Base-by-base conservation (phyloP, 2,113 vertebrate genomes). In the Python bivittatus region DNA sequence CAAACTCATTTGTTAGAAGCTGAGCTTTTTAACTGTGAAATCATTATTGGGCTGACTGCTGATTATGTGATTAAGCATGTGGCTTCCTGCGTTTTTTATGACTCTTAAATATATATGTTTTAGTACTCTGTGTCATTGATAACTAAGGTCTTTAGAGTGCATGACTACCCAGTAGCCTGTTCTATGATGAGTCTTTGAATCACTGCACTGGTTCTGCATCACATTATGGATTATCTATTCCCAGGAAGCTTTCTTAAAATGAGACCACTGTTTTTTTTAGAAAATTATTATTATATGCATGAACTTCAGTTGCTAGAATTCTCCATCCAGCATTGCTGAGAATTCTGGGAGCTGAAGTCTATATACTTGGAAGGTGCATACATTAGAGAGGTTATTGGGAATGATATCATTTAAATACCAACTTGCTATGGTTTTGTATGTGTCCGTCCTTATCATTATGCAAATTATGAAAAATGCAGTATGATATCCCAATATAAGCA, bases 21-120 rank as follows among this genome's bases (percentile, higher is more conserved):
- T 98, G 97, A 97, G 97, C 96, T 96, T 96, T 95, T 96, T 96
- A 97, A 97, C 96, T 97, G 96, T 97, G 97, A 98, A 97, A 97
- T 97, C 94, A 94, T 94, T 96, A 95, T 97, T 97, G 96, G 96
- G 92, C 94, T 94, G 95, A 93, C 95, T 93, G 95, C 95, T 94
- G 96, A 97, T 97, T 97, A 97, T 95, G 79, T 88, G 93, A 68
- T 72, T 72, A 33, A 12, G 94, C 95, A 84, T 29, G 96, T 42
- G 93, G 93, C 94, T 97, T 96, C 95, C 93, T 96, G 91, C 15
- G 90, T 96, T 96, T 95, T 97, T 97, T 97, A 96, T 96, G 96
- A 94, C 94, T 92, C 92, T 95, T 96, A 97, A 97, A 96, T 96
- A 95, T 95, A 95, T 94, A 56, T 93, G 83, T 92, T 97, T 95